Evolutionary conservation across 2,888 invertebrate genomes (phyloP), one percentile per base, ranked within the genome.

Genomic region (Ligdia adustata): DNA sequence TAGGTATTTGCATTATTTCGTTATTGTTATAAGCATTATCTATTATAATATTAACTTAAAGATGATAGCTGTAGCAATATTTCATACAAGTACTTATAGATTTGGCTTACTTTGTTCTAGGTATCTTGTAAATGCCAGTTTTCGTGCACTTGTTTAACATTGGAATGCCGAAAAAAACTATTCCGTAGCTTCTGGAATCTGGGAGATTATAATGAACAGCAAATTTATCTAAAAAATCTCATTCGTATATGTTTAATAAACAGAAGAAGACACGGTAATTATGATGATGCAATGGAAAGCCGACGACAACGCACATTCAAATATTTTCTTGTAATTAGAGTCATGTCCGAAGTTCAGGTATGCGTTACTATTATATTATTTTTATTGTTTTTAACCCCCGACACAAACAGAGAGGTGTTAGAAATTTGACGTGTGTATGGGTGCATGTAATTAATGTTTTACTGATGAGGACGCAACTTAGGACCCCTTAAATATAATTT

Each of bases 251-350:
- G 33, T 9, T 18, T 34, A 34, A 34, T 34, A 34, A 34, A 34
- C 33, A 6, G 33, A 34, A 38, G 38, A 9, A 38, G 38, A 28
- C 38, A 38, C 28, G 38, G 38, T 9, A 26, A 11, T 38, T 38
- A 38, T 38, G 38, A 38, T 15, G 38, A 38, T 7, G 38, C 28
- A 38, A 38, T 4, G 3, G 9, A 38, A 28, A 38, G 38, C 27
- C 14, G 38, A 9, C 38, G 38, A 38, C 38, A 38, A 38, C 38
- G 28, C 38, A 27, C 38, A 27, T 38, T 38, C 9, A 38, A 28
- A 38, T 38, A 38, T 15, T 7, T 16, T 28, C 38, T 28, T 35
- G 7, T 35, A 35, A 35, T 35, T 13, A 35, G 35, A 35, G 35
- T 22, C 35, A 35, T 35, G 22, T 35, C 24, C 4, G 35, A 35